Base-by-base conservation (phyloP, 2,113 vertebrate genomes). In the Merops nubicus region DNA sequence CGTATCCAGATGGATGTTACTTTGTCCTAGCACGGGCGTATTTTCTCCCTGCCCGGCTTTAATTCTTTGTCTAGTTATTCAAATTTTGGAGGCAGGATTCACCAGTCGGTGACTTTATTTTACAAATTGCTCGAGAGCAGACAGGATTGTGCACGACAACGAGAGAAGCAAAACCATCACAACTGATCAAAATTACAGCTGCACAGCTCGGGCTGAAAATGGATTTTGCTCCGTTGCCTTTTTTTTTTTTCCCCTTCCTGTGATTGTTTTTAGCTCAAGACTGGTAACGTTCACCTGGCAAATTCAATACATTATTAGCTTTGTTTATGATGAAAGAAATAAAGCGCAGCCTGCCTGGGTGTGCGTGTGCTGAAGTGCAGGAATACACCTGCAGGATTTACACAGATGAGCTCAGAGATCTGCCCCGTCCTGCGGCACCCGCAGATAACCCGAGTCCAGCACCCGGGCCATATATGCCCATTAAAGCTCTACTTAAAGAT, bases 31-130 rank as follows among this genome's bases (percentile, higher is more conserved):
- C 45, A 31, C 38, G 28, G 45, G 77, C 16, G 1, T 5, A 2
- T 43, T 43, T 26, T 43, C 64, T 62, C 62, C 72, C 36, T 63
- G 6, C 54, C 88, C 85, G 57, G 69, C 85, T 96, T 91, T 97
- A 88, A 96, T 91, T 97, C 86, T 89, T 97, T 90, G 89, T 87
- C 96, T 89, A 33, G 47, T 67, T 74, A 65, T 47, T 87, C 62
- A 31, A 2, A 12, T 64, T 88, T 38, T 7, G 73, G 95, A 86
- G 91, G 70, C 79, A 60, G 65, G 50, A 67, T 70, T 85, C 43
- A 53, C 34, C 60, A 40, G 43, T 40, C 68, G 40, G 86, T 75
- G 78, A 62, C 72, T 78, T 63, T 6, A n/a, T 73, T 86, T 95
- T 69, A 23, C 60, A 14, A 17, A 63, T 13, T n/a, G 6, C 69